Evolutionary conservation across 2,797 vertebrate species (phyloP), one percentile per base, ranked within the genome.

Genomic region (Oryzias dopingdopingensis): DNA sequence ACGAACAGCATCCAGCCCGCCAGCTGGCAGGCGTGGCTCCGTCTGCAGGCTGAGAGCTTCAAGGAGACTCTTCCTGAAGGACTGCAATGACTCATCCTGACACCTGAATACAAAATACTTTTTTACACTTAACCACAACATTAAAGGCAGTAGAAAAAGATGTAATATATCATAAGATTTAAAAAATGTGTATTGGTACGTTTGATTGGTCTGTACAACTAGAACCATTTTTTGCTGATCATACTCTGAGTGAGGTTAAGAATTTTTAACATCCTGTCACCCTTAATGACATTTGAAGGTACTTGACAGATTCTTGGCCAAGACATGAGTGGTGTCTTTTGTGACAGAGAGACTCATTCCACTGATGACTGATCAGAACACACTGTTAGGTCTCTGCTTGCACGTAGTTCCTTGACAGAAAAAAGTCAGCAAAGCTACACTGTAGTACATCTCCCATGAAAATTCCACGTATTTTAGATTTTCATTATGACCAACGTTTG

Each of bases 61-160:
- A 13, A 93, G 87, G 49, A 93, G 80, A 29, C 22, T 16, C 72
- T 83, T 87, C 48, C 80, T 83, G 65, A 89, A 77, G 52, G 70
- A 70, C 56, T 86, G 65, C 71, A 87, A 16, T 1, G 77, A 75
- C 37, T 76, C 71, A 10, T 23, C 61, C 6, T 65, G 72, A 77
- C 88, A 90, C 65, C 91, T 92, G 77, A 42, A 62, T 3, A 50
- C 17, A 20, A 37, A 37, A 37, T 13, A 37, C 13, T 37, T 37
- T 32, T 37, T 37, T 37, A 37, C 32, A 37, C 10, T 37, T 37
- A 23, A 12, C 20, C 45, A 47, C 8, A 20, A 14, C 5, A 14
- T 47, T 3, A 2, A 47, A 14, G 14, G 32, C 10, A 37, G 32
- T 12, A 12, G 4, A 37, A 12, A 26, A 8, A 8, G 29, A 32